Conservation (phyloP, 2,888 invertebrate genomes). For the Apamea crenata region DNA sequence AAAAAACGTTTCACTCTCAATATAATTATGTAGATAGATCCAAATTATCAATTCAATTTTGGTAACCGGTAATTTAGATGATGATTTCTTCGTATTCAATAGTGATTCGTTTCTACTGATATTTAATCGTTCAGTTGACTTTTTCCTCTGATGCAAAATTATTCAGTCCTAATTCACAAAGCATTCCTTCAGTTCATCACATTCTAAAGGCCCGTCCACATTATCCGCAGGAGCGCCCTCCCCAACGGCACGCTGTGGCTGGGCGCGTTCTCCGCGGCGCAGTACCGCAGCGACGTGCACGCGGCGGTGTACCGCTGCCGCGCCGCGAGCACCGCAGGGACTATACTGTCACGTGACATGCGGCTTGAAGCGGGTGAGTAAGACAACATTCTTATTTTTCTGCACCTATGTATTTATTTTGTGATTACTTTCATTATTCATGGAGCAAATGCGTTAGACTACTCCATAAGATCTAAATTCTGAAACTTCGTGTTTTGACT, state of each 20-base stretch:
- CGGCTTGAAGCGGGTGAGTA: constrained; percentile 94
- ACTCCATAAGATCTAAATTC: neutral
- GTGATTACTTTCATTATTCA: neutral
- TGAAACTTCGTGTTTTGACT: neutral
- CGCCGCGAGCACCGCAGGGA: constrained; percentile 94
- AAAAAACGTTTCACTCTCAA: neutral
- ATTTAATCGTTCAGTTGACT: neutral
- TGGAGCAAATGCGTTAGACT: neutral
- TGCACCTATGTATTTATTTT: neutral
- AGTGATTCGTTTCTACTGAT: neutral
- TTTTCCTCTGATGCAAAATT: neutral
- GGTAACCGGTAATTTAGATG: neutral
- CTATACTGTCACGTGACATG: constrained; percentile 95
- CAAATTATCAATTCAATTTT: neutral
- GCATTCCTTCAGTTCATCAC: neutral
- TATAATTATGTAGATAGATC: neutral
- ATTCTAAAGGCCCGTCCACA: constrained; percentile 26
- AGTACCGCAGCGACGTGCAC: constrained; percentile 95
- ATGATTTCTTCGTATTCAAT: neutral
- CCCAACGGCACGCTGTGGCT: constrained; percentile 96
- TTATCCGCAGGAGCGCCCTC: constrained; percentile 92
- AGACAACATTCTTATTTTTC: neutral
- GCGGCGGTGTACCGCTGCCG: constrained; percentile 95
- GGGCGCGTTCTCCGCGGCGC: constrained; percentile 94
- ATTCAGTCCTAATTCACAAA: neutral